A percentile compares a stretch with the other conserved stretches of the same genome.
phyloP scores from a whole-genome alignment of 2,797 vertebrate species.

The Catamblyrhynchus diadema region DNA sequence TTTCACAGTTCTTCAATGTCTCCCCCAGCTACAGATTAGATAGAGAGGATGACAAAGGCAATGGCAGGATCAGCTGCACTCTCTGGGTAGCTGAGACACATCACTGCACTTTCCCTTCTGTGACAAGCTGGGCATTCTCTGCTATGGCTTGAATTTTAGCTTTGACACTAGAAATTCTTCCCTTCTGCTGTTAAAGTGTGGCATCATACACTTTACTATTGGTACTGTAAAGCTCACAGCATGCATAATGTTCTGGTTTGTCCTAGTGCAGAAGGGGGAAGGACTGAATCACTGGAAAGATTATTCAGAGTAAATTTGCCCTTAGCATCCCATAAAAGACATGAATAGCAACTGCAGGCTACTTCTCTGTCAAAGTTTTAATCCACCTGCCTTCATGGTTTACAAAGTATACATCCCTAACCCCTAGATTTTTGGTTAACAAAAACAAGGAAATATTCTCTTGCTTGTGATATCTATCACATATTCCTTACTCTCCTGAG shows the following conservation, averaged over 20 bases:
- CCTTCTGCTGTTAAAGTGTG: neutral
- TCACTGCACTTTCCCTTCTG: neutral
- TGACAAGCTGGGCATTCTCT: neutral
- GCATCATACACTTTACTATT: neutral
- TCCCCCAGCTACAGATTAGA: neutral
- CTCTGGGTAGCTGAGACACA: fast-evolving
- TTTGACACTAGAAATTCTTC: neutral
- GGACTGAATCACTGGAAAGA: neutral
- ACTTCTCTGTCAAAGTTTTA: neutral
- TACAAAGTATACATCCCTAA: neutral
- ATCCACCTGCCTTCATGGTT: neutral
- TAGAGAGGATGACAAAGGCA: neutral
- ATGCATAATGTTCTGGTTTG: neutral
- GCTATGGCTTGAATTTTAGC: neutral
- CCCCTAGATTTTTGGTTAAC: neutral
- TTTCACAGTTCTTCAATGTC: neutral
- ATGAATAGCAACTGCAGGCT: neutral
- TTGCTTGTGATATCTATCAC: neutral
- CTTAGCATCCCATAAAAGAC: neutral
- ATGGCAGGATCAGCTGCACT: too few species aligned
- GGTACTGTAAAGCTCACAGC: neutral
- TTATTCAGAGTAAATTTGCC: neutral
- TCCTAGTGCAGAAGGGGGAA: neutral
- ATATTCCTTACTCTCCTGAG: neutral
- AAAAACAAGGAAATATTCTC: neutral